Conservation (phyloP, 2,888 invertebrate genomes). For the Ganaspis brasiliensis region DNA sequence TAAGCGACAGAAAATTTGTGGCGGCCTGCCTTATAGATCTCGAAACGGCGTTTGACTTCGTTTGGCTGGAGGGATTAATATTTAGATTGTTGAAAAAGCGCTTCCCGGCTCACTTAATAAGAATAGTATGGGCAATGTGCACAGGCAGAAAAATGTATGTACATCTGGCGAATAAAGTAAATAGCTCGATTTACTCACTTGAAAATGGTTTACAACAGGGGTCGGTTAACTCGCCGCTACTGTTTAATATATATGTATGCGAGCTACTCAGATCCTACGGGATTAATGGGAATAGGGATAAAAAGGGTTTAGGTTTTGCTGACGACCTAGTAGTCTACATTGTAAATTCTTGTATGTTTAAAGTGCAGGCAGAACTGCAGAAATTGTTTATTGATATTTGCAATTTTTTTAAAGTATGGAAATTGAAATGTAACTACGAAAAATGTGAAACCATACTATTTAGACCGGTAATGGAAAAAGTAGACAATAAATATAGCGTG, state of each 20-base stretch:
- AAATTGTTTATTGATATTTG: constrained; percentile 45
- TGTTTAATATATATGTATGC: constrained; percentile 45
- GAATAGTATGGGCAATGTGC: constrained; percentile 8
- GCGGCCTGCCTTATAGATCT: constrained; percentile 37
- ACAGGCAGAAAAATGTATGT: constrained; percentile 25
- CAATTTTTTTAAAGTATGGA: constrained; percentile 48
- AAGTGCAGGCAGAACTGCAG: constrained; percentile 47
- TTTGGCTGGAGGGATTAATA: constrained; percentile 34
- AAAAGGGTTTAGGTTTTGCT: constrained; percentile 24
- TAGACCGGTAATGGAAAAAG: not conserved
- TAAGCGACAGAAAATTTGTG: no score
- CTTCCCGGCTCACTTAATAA: not conserved
- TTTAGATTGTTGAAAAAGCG: not conserved
- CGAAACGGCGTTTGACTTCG: constrained; percentile 45
- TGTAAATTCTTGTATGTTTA: not conserved
- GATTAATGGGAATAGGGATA: not conserved
- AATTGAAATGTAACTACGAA: constrained; percentile 51
- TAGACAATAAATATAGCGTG: constrained; percentile 12
- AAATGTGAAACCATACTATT: constrained; percentile 40
- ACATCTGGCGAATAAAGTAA: not conserved
- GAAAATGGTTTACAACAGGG: constrained; percentile 43
- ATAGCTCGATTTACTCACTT: not conserved
- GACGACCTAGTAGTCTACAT: constrained; percentile 40
- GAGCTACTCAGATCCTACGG: constrained; percentile 19
- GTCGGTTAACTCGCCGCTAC: constrained; percentile 18